Base-by-base conservation (phyloP, 1,140 invertebrate genomes). In the Drosophila sechellia region DNA sequence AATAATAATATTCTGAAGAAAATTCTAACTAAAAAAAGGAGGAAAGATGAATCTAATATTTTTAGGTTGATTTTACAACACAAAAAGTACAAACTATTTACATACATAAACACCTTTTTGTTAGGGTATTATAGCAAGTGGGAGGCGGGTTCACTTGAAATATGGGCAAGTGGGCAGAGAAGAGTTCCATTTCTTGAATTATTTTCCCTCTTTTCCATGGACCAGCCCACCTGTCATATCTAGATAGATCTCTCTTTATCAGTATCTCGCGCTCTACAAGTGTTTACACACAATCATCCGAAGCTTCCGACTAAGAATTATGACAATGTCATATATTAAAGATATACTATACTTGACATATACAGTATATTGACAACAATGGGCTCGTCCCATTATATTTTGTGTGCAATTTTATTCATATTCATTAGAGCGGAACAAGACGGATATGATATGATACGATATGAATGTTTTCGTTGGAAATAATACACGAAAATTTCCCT, bases 121-220 rank as follows among this genome's bases (percentile, higher is more conserved):
- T 11, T 42, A 66, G 35, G 8, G 63, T 66, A 50, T 50, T 2
- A 11, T 13, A 50, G 35, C 49, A 27, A 25, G 25, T 66, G 45
- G 58, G 63, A 17, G 35, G 58, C 35, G 20, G 4, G 0, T 5
- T 31, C 46, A 61, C 40, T 59, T 76, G 58, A 77, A 64, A 85
- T 85, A 73, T 85, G 81, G 71, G 81, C 65, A 84, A 79, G 65
- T 84, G 72, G 81, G 77, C 63, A 86, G 77, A 12, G 42, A 60
- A 27, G 15, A 45, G 64, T 35, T 17, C 6, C 34, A 35, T 69
- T 69, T 55, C n/a, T 40, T 48, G 15, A 48, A 27, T 35, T 68
- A 45, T 42, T 45, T 27, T 53, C 35, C 45, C 46, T 52, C 46
- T 45, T 35, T 46, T 15, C 22, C 39, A 10, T 12, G 42, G 81